Conservation (phyloP, 1,140 invertebrate genomes). For the Bombus terrestris region DNA sequence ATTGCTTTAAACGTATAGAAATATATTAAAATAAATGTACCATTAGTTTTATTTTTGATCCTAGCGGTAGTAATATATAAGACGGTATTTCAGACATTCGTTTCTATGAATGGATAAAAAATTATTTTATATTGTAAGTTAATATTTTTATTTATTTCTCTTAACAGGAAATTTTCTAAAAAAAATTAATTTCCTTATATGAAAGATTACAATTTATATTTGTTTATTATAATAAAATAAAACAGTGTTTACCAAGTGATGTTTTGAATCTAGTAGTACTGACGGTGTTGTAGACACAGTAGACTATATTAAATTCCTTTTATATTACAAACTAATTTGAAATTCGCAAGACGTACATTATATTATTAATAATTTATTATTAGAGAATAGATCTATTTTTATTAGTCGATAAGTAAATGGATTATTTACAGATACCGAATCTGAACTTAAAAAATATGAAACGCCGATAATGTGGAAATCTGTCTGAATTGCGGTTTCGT, state of each 20-base stretch:
- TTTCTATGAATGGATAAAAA: constrained; percentile 53
- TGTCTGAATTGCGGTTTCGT: constrained; percentile 26
- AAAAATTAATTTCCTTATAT: neutral
- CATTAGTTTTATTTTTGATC: constrained; percentile 55
- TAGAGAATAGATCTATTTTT: neutral
- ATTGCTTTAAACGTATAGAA: neutral
- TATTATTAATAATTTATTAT: neutral
- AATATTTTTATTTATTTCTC: no score
- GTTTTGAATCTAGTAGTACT: constrained; percentile 19
- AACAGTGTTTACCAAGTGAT: neutral
- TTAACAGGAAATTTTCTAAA: neutral
- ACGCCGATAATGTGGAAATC: constrained; percentile 33
- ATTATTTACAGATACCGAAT: neutral
- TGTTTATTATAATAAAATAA: neutral
- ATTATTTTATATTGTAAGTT: constrained; percentile 9
- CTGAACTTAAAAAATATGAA: constrained; percentile 1
- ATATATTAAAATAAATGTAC: neutral
- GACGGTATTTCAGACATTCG: constrained; percentile 63
- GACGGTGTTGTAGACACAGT: constrained; percentile 30
- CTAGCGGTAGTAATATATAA: constrained; percentile 51
- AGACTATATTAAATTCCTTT: neutral
- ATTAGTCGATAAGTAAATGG: neutral
- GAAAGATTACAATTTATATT: neutral
- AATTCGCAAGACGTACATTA: neutral
- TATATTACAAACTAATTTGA: neutral